Percentiles rank a stretch among this genome's conserved stretches.
These are phyloP conservation scores for Drosophila kepulauana DNA, from an alignment of 1,140 invertebrate species.

Conservation along the genomic window DNA sequence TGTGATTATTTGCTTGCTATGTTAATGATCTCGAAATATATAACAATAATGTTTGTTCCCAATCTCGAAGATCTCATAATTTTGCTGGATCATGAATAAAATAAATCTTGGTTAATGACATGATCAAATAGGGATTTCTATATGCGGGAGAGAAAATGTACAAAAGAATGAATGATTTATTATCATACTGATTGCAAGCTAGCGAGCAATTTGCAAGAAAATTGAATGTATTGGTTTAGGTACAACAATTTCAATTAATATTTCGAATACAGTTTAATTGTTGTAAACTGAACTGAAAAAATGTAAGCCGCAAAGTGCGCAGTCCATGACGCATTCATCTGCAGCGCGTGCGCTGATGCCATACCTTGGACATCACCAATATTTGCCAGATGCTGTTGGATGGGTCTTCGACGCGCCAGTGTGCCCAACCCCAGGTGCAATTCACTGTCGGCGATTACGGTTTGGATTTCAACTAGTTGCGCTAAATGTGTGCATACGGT, in stretches of 20 bases:
- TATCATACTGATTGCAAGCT: constrained; percentile 34
- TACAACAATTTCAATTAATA: constrained; percentile 42
- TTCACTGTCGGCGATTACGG: constrained; percentile 73
- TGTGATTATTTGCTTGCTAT: constrained; percentile 1
- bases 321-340: constrained; percentile 25
- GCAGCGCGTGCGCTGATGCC: constrained; percentile 35
- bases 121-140: constrained; percentile 1
- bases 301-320: constrained; percentile 40
- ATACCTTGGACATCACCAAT: constrained; percentile 65
- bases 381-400: constrained; percentile 40
- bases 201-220: constrained; percentile 33
- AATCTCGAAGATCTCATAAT: not conserved
- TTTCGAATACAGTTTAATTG: constrained; percentile 27
- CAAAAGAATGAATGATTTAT: constrained; percentile 40
- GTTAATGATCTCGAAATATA: constrained; percentile 1
- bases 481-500: constrained; percentile 65
- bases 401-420: constrained; percentile 53
- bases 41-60: constrained; percentile 2
- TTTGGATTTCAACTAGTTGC: constrained; percentile 83
- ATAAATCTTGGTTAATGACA: constrained; percentile 10
- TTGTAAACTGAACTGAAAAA: constrained; percentile 38
- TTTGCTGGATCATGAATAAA: constrained; percentile 4
- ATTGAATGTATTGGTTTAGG: constrained; percentile 30
- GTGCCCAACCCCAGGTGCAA: constrained; percentile 56
- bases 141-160: constrained; percentile 30